These are phyloP conservation scores for Crocidura indochinensis DNA, from an alignment of 2,797 vertebrate species.

Conservation along the genomic window DNA sequence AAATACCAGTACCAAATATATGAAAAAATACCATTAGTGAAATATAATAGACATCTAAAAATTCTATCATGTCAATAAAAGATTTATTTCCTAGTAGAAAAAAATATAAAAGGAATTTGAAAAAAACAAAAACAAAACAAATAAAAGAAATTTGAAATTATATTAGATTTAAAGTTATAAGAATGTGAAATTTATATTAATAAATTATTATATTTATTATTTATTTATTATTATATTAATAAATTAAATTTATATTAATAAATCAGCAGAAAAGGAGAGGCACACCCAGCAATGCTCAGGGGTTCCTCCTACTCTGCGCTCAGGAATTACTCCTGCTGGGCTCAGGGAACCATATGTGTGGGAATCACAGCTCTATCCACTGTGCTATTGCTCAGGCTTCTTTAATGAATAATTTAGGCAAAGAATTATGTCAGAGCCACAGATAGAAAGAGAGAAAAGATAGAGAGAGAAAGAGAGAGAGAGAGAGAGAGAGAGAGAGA, in stretches of 20 bases:
- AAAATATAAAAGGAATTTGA: not conserved
- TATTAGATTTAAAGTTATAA: constrained; percentile 49
- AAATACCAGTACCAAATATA: not conserved
- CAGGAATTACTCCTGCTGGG: no score
- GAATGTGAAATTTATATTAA: constrained; percentile 26
- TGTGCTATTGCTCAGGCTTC: no score
- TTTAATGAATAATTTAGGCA: not conserved
- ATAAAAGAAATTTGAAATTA: constrained; percentile 5
- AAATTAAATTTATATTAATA: not conserved
- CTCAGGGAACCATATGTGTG: no score
- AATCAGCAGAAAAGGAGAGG: no score
- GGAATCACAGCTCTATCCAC: no score
- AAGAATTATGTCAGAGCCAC: not conserved
- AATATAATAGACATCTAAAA: not conserved
- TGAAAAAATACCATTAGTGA: constrained; percentile 21
- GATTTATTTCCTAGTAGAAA: constrained; percentile 4
- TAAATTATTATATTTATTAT: no score
- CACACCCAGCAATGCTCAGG: no score
- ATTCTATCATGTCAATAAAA: not conserved
- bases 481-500: no score
- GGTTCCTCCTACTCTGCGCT: no score
- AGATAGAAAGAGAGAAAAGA: no score
- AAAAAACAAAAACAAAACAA: not conserved
- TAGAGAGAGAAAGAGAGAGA: no score
- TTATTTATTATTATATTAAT: no score